A percentile compares a stretch with the other conserved stretches of the same genome.
Evolutionary conservation across 2,113 vertebrate species (phyloP).

Genomic region (Alosa alosa): DNA sequence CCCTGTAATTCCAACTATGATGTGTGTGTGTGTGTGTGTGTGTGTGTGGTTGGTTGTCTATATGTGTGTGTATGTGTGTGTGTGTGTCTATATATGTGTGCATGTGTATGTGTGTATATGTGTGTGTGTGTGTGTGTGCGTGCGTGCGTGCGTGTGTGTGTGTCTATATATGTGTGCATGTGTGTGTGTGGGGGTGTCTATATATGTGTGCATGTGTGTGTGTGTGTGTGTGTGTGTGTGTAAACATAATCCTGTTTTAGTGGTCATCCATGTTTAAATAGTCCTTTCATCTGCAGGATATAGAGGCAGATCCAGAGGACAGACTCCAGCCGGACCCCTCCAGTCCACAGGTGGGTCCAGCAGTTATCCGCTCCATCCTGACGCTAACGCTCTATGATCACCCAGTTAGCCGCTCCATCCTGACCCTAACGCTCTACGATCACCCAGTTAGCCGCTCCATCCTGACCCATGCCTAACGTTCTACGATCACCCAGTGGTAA

Average conservation of each 20-base stretch:
- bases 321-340: constrained; percentile 59
- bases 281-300: constrained; percentile 55
- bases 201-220: not conserved
- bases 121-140: not conserved
- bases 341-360: constrained; percentile 58
- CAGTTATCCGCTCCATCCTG: not conserved
- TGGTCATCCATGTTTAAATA: not conserved
- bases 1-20: no score
- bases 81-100: no score
- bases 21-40: no score
- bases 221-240: constrained; percentile 15
- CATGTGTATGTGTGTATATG: no score
- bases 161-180: not conserved
- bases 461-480: no score
- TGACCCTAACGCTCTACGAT: not conserved
- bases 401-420: not conserved
- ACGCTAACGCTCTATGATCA: not conserved
- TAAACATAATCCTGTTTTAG: not conserved
- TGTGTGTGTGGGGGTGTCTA: not conserved
- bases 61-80: no score
- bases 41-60: no score
- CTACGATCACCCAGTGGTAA: not conserved
- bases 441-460: not conserved
- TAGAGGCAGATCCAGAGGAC: constrained; percentile 56
- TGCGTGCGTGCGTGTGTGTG: not conserved